Conservation (phyloP, 64 coral and sea anemone species). For the Hydrozoanthus tunicans region DNA sequence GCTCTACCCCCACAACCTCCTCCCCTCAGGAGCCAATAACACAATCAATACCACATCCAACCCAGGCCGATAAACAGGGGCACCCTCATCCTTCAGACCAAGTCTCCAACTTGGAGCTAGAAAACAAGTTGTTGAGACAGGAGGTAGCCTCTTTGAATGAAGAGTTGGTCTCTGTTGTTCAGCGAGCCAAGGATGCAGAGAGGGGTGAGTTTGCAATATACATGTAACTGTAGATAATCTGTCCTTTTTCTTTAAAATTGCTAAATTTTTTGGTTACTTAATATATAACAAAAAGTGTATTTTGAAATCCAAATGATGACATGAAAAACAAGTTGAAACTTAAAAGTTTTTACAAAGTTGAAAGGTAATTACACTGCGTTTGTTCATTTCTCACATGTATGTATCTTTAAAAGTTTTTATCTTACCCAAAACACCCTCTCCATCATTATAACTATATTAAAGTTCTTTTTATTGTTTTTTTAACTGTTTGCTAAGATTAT, state of each 20-base stretch:
- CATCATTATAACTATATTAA: too few species aligned
- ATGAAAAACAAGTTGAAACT: too few species aligned
- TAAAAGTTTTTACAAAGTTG: too few species aligned
- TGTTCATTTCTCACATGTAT: too few species aligned
- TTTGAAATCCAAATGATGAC: too few species aligned
- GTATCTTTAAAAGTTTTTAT: too few species aligned
- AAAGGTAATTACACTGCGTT: too few species aligned
- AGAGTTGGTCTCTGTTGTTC: slow-evolving; percentile 87
- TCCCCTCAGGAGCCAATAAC: slow-evolving; percentile 30
- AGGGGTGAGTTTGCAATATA: slow-evolving; percentile 38
- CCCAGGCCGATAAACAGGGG: slow-evolving; percentile 4
- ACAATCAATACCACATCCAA: slow-evolving; percentile 35
- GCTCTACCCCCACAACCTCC: neutral
- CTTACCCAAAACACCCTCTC: too few species aligned
- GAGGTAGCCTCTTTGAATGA: slow-evolving; percentile 94
- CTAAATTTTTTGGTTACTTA: too few species aligned
- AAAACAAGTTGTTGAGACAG: slow-evolving; percentile 91
- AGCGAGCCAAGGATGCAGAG: slow-evolving; percentile 85
- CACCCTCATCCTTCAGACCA: slow-evolving; percentile 40
- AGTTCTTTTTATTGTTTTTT: too few species aligned
- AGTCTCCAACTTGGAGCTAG: slow-evolving; percentile 89
- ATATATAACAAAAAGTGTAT: neutral
- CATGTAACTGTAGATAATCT: neutral
- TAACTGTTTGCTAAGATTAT: too few species aligned
- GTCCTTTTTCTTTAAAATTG: too few species aligned